A percentile compares a stretch with the other conserved stretches of the same genome.
Conservation (phyloP, 2,113 vertebrate species). For the Menura novaehollandiae region DNA sequence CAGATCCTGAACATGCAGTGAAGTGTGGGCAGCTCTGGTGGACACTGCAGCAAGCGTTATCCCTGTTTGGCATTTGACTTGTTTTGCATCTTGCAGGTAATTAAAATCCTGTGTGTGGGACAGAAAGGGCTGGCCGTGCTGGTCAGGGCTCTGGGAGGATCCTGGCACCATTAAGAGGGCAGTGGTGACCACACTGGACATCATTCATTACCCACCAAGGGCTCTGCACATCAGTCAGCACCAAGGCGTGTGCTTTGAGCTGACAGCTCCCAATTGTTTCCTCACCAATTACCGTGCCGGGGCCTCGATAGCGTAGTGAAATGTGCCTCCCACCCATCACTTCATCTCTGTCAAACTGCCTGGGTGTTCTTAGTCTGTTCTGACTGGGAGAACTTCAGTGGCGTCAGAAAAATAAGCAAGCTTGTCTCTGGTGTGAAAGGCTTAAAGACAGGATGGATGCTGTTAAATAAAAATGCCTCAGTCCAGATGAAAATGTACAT, state of each 20-base stretch:
- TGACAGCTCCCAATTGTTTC: constrained; percentile 66
- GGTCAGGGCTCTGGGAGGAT: not conserved
- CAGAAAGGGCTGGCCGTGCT: rapidly evolving
- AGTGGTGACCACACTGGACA: not conserved
- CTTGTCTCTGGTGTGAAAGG: not conserved
- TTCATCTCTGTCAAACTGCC: constrained; percentile 56
- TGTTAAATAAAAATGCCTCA: not conserved
- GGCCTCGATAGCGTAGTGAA: constrained; percentile 55
- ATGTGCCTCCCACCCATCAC: constrained; percentile 61
- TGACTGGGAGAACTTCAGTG: not conserved
- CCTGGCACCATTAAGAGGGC: not conserved
- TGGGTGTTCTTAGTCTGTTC: not conserved
- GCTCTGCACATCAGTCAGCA: constrained; percentile 25
- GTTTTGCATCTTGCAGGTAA: not conserved
- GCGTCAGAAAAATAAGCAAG: constrained; percentile 1
- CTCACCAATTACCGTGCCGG: constrained; percentile 44
- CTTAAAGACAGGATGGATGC: not conserved
- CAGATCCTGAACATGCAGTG: rapidly evolving
- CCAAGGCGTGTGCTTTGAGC: not conserved
- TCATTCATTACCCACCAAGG: not conserved
- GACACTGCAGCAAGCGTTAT: not conserved
- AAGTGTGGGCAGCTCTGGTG: not conserved
- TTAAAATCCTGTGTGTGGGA: not conserved
- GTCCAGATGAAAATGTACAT: not conserved
- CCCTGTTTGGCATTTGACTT: not conserved